A percentile compares a stretch with the other conserved stretches of the same genome.
Evolutionary conservation across 23 tunicate species (phyloP).

Genomic region (Diplosoma virens): DNA sequence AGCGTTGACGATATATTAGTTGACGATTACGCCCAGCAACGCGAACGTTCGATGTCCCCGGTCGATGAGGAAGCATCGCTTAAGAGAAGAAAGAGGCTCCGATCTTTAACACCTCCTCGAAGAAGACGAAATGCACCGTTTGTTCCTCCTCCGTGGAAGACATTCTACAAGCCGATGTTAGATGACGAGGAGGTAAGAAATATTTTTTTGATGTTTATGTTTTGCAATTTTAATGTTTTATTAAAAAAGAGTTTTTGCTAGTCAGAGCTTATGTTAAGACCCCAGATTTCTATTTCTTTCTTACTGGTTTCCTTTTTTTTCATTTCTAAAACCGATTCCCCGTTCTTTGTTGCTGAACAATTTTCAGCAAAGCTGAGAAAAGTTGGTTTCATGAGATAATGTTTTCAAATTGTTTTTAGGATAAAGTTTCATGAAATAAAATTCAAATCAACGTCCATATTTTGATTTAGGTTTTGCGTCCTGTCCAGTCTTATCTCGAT

Average conservation of each 20-base stretch:
- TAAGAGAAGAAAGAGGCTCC: constrained; percentile 20
- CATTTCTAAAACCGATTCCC: too few relatives aligned
- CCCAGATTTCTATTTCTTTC: too few relatives aligned
- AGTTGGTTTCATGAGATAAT: too few relatives aligned
- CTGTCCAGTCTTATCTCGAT: constrained; percentile 68
- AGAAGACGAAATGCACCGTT: constrained; percentile 54
- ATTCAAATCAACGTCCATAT: neutral
- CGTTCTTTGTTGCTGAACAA: too few relatives aligned
- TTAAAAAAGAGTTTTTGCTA: too few relatives aligned
- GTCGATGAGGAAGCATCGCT: constrained; percentile 20
- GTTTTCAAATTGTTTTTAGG: neutral
- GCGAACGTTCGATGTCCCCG: constrained; percentile 18
- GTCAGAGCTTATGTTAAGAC: too few relatives aligned
- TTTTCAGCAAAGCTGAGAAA: too few relatives aligned
- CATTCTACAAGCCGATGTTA: constrained; percentile 72
- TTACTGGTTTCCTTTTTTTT: too few relatives aligned
- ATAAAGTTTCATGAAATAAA: neutral
- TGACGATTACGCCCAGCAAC: constrained; percentile 25
- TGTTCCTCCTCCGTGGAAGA: constrained; percentile 65
- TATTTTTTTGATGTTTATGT: neutral
- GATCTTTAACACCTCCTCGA: constrained; percentile 65
- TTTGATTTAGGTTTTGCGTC: constrained; percentile 63
- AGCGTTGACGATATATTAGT: constrained; percentile 58
- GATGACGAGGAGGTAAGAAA: constrained; percentile 70
- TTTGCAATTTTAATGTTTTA: neutral